Evolutionary conservation across 2,888 invertebrate genomes (phyloP).

Genomic region (Sussaba pulchella): DNA sequence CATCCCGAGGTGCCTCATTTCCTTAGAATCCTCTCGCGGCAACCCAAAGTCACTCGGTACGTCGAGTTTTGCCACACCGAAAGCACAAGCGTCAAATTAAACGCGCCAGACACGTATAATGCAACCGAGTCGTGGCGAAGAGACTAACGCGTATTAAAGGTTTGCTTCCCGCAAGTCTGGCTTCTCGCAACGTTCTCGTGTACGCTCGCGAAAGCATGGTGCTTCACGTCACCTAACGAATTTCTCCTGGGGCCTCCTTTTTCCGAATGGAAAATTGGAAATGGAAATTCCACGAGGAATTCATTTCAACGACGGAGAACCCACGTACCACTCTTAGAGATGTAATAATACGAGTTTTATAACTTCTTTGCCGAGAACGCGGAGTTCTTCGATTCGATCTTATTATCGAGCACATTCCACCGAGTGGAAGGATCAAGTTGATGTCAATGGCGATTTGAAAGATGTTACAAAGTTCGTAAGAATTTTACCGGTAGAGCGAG

Average conservation of each 20-base stretch:
- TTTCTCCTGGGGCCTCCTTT: conserved; percentile 56
- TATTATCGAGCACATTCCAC: conserved; percentile 24
- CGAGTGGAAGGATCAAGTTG: conserved; percentile 13
- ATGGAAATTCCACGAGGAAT: conserved; percentile 56
- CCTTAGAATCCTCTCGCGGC: conserved; percentile 64
- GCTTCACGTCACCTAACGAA: conserved; percentile 59
- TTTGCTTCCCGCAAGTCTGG: conserved; percentile 45
- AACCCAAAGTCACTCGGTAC: conserved; percentile 37
- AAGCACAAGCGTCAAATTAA: conserved; percentile 60
- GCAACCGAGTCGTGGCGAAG: conserved; percentile 27
- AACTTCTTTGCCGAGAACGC: background rate
- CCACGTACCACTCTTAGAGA: conserved; percentile 13
- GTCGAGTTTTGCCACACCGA: conserved; percentile 29
- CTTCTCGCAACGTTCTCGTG: conserved; percentile 16
- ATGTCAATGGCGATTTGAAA: background rate
- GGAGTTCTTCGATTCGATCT: background rate
- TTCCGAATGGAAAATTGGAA: conserved; percentile 35
- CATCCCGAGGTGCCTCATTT: conserved; percentile 66
- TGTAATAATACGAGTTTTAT: conserved; percentile 25
- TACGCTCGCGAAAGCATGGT: conserved; percentile 2
- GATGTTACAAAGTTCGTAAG: background rate
- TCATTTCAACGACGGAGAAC: conserved; percentile 21
- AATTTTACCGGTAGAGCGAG: background rate
- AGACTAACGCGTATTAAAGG: conserved; percentile 57
- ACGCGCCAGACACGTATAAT: conserved; percentile 63